Conservation (phyloP, 1,140 invertebrate species). For the Triops longicaudatus region DNA sequence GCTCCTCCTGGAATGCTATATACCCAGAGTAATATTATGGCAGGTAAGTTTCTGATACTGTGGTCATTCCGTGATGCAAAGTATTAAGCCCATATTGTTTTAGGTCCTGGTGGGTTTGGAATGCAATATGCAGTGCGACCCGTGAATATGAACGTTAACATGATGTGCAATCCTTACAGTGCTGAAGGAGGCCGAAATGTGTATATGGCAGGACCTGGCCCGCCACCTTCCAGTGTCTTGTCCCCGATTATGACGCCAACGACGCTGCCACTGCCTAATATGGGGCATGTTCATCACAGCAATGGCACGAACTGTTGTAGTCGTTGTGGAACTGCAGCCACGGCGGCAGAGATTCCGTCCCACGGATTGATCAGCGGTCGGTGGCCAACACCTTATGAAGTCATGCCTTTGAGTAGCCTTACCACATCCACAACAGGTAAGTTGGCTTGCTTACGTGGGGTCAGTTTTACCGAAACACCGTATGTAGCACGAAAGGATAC, state of each 20-base stretch:
- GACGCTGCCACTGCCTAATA: not conserved
- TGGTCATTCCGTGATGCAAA: not conserved
- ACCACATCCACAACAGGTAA: not conserved
- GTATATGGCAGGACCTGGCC: not conserved
- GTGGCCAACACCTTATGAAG: not conserved
- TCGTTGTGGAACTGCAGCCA: not conserved
- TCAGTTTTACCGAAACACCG: not conserved
- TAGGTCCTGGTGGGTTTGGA: not conserved
- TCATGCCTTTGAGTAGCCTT: conserved; percentile 1
- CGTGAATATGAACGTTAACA: not conserved
- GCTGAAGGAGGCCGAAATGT: not conserved
- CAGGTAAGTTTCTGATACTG: not conserved
- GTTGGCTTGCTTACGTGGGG: not conserved
- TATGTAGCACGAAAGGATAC: no score
- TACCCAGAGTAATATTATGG: not conserved
- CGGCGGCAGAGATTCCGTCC: not conserved
- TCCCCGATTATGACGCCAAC: not conserved
- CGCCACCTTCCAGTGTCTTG: not conserved
- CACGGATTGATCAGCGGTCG: not conserved
- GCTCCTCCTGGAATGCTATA: not conserved
- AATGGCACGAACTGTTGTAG: not conserved
- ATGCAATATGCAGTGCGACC: not conserved
- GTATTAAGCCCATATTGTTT: not conserved
- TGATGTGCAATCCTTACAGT: conserved; percentile 11
- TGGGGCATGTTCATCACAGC: not conserved